Conservation (phyloP, 2,888 invertebrate genomes). For the Priocnemis perturbator region DNA sequence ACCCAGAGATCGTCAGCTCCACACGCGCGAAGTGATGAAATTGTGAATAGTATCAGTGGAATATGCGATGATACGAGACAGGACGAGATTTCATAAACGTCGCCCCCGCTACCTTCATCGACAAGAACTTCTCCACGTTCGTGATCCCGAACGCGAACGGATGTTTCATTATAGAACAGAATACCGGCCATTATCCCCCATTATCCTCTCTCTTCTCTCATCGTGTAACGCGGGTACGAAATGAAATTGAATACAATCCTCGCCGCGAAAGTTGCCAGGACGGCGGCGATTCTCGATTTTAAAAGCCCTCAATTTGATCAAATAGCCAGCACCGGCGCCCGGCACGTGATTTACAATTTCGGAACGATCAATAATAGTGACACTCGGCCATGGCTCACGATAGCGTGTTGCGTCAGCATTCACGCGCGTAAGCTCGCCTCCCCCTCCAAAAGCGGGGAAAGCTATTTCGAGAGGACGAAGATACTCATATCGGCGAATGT, state of each 20-base stretch:
- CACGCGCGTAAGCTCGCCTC: conserved; percentile 36
- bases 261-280: neutral
- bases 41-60: too few species aligned
- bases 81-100: too few species aligned
- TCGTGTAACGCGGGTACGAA: too few species aligned
- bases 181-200: too few species aligned
- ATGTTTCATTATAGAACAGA: neutral
- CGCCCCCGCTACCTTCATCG: too few species aligned
- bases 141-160: neutral
- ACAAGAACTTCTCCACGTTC: too few species aligned
- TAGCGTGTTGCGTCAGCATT: conserved; percentile 10
- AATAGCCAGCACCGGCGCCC: too few species aligned
- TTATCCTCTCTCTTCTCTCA: too few species aligned
- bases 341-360: conserved; percentile 7
- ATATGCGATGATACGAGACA: too few species aligned
- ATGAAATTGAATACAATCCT: too few species aligned
- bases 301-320: neutral
- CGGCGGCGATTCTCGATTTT: neutral
- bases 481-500: conserved; percentile 50
- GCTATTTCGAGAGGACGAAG: conserved; percentile 43
- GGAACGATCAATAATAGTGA: conserved; percentile 4
- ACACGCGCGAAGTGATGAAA: too few species aligned
- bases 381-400: conserved; percentile 4
- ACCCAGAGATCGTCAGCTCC: too few species aligned
- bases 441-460: conserved; percentile 22